Base-by-base conservation (phyloP, 2,113 vertebrate species). In the Oplegnathus fasciatus region DNA sequence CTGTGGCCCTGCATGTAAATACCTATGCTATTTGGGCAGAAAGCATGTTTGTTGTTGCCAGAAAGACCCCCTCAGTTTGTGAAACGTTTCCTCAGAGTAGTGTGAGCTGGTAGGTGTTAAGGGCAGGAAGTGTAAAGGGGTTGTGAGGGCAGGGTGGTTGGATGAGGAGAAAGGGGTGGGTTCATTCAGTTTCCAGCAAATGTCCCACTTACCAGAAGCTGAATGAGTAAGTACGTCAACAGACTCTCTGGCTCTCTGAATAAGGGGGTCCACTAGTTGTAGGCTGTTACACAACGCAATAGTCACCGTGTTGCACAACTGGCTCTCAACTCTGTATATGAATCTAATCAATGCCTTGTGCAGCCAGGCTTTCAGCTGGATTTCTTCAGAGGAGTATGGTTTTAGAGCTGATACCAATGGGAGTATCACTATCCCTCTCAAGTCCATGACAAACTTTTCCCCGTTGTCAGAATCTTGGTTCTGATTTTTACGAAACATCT, bases 171-270 rank as follows among this genome's bases (percentile, higher is more conserved):
- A 80, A 86, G 58, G 73, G 80, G 72, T 32, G 86, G 82, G 76
- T 86, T 92, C 82, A 85, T 87, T 87, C 78, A 70, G 55, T 84
- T 91, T 90, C 88, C 82, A 82, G 80, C 86, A 93, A 88, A 86
- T 76, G 81, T 89, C 88, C 90, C 88, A 91, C 82, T 93, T 93
- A 90, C 87, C 78, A 90, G 90, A 93, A 91, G 61, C 62, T 62
- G 80, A 89, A 76, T 74, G 67, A 69, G 79, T 57, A 28, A 80
- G 77, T 26, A 80, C 52, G 69, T 92, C 83, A 89, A 73, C 80
- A 92, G 85, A 75, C 78, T 79, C 69, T n/a, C 69, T 66, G 82
- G 40, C 78, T 83, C 52, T 72, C 32, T 82, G 78, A 81, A 82
- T 77, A 70, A 79, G 26, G 85, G 66, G 72, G 54, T 88, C 71